Evolutionary conservation across 2,888 invertebrate species (phyloP), one percentile per base, ranked within the genome.

Genomic region (Coelinius sp.): DNA sequence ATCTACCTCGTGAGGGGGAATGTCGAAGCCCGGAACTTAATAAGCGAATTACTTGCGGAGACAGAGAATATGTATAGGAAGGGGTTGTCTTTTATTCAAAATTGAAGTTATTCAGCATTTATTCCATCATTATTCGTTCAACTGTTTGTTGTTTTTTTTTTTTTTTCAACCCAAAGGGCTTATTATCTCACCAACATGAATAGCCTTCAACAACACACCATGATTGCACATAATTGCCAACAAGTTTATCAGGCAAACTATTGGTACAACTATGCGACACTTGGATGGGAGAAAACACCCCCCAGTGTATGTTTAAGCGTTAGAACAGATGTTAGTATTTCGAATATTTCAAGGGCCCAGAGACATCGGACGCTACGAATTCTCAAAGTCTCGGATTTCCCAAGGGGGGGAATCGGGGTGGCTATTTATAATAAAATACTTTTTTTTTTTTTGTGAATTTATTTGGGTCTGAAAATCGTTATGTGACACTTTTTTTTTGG

Each of bases 1-100:
- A 87, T 86, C 77, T 80, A 79, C 80, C 82, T 82, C 78, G 41
- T n/a, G 62, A 78, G 82, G 84, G 79, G 81, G 84, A 83, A 86
- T 86, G 81, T 83, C 77, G 75, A 77, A 73, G 75, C 75, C 71
- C 78, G 80, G 83, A 87, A 87, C 86, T 86, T 87, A 87, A 88
- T 87, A 88, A 88, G 86, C 85, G 85, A 85, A 87, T 88, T 87
- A 87, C 84, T 87, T 71, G 63, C 38, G 20, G 71, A 62, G 46
- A 49, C 66, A 71, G 68, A n/a, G 68, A 68, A 27, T 68, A 68
- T 68, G 41, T 66, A 4, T 49, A 31, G 46, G 4, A 20, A 10
- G 20, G 20, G 8, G 41, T 59, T 49, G 22, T 44, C 59, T 31
- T 62, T 56, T 17, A 59, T 65, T 20, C 59, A 35, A 31, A 35